Percentiles rank a stretch among this genome's conserved stretches.
These are phyloP conservation scores for Sandelia bainsii DNA, from an alignment of 2,797 vertebrate genomes.

Conservation along the genomic window DNA sequence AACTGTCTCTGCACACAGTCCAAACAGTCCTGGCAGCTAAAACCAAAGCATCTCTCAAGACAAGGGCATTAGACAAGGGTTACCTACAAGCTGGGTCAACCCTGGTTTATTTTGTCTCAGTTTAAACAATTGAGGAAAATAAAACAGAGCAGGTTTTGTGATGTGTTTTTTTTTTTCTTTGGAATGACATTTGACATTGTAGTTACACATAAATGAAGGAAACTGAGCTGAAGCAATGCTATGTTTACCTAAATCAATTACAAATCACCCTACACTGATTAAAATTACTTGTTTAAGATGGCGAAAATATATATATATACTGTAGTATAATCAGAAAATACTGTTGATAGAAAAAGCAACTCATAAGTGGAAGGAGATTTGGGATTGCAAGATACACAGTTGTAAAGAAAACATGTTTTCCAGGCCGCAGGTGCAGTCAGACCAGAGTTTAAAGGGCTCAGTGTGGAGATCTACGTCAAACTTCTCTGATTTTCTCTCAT, in stretches of 20 bases:
- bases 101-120: not conserved
- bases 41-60: slow-evolving; percentile 49
- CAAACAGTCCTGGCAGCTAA: slow-evolving; percentile 42
- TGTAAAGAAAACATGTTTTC: slow-evolving; percentile 11
- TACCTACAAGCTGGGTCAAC: not conserved
- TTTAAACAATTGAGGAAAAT: slow-evolving; percentile 23
- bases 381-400: not conserved
- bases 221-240: not conserved
- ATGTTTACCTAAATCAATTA: not conserved
- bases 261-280: not conserved
- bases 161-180: slow-evolving; percentile 1
- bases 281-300: not conserved
- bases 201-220: not conserved
- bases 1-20: slow-evolving; percentile 50
- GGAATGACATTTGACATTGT: not conserved
- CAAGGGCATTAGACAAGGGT: slow-evolving; percentile 1
- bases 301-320: too few relatives aligned
- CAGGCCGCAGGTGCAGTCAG: slow-evolving; percentile 4
- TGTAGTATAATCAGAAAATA: slow-evolving; percentile 10
- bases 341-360: slow-evolving; percentile 20
- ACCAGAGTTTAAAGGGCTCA: slow-evolving; percentile 19
- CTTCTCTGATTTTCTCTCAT: slow-evolving; percentile 21
- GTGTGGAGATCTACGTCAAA: slow-evolving; percentile 7
- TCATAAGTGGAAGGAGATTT: not conserved
- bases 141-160: not conserved